Base-by-base conservation (phyloP, 2,797 vertebrate genomes). In the Gallinago stenura region DNA sequence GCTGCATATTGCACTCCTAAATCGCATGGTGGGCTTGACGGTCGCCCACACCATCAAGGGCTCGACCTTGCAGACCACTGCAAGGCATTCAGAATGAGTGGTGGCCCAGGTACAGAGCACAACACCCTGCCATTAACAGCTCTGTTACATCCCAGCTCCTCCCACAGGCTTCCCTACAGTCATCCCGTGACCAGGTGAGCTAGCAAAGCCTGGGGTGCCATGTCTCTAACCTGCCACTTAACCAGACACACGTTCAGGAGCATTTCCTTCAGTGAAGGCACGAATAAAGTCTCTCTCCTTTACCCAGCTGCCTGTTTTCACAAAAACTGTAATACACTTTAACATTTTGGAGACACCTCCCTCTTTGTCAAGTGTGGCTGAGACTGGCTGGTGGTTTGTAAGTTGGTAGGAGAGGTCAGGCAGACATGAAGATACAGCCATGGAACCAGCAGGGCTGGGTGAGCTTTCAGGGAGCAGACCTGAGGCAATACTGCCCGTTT, bases 111-210 rank as follows among this genome's bases (percentile, higher is more conserved):
- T 39, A 53, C 22, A 70, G 56, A 69, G 46, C 48, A 46, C 20
- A 79, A 20, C 15, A 50, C 9, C n/a, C 19, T 43, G 37, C 51
- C 73, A 0, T 33, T 30, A 87, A 60, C 43, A 73, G 16, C 48
- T 68, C 45, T 2, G 3, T 16, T 31, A 18, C 0, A 1, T 21
- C 53, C 62, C n/a, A n/a, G 0, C 51, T 83, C 57, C 61, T 77
- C 37, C 7, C 13, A 17, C 0, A 2, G 45, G 37, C 57, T 88
- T 73, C 25, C n/a, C 2, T 2, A 41, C 2, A 80, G 68, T 24
- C 58, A 37, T 8, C 24, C 31, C 21, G 5, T 2, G 31, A 33
- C 14, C 26, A 39, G 45, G 21, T 30, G 20, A 62, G 46, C 30
- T n/a, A 46, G 43, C 12, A 26, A 80, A 87, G 73, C 15, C 71